Base-by-base conservation (phyloP, 1,140 invertebrate genomes). In the Olivierus martensii region DNA sequence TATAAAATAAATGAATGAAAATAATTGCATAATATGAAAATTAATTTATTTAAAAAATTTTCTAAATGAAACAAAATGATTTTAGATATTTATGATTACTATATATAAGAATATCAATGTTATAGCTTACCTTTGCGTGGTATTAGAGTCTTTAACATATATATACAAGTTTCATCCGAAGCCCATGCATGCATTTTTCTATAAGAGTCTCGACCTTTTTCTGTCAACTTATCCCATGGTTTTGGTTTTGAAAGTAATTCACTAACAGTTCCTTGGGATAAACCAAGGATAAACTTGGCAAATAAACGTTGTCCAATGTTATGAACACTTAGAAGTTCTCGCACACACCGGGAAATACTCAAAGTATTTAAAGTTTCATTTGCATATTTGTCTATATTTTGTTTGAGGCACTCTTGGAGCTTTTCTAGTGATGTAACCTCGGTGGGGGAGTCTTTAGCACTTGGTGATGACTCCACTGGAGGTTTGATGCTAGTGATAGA, bases 181-280 rank as follows among this genome's bases (percentile, higher is more conserved):
- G 93, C 88, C 95, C 95, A 99, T 51, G 89, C 90, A 70, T 97
- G 91, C 91, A 99, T 99, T 73, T 99, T 97, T 57, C 95, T 74
- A 71, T 99, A 99, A 52, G 91, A 95, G 71, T 99, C 95, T 18
- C 94, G 76, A 9, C 95, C 95, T 71, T 99, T 99, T 73, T 99
- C 95, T 18, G 96, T 99, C 59, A 99, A 73, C 70, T 98, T 98
- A 73, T 98, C 92, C 96, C 96, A 99, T 0, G 91, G 91, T 68
- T 99, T 96, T 3, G 96, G 95, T 69, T 99, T 99, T 46, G 93
- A 98, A 17, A 99, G 76, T 50, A 99, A 74, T 71, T 99, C 96
- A 53, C 89, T 95, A 15, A 99, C 92, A 6, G 96, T 99, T 21
- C 94, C 94, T 71, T 99, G 78, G 9, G 91, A 96, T 39, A 99